These are phyloP conservation scores for Drosophila nr. medialis DNA, from an alignment of 2,888 invertebrate genomes.

Conservation along the genomic window DNA sequence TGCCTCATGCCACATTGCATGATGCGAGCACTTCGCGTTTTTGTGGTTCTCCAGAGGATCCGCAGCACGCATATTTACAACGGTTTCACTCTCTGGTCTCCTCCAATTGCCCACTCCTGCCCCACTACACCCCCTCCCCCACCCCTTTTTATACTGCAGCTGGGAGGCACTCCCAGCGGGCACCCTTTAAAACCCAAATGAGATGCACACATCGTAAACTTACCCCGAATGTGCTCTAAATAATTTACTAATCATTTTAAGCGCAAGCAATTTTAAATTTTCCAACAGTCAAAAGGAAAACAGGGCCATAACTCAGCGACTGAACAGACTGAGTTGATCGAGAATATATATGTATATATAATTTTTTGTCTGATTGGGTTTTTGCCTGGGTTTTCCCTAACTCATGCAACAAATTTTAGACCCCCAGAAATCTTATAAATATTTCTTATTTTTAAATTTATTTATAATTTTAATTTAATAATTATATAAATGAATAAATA, in stretches of 20 bases:
- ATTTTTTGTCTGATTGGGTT: no score
- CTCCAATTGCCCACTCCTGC: slow-evolving; percentile 3
- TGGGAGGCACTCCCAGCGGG: slow-evolving; percentile 57
- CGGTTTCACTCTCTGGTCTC: neutral
- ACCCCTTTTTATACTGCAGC: slow-evolving; percentile 18
- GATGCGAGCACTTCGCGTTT: slow-evolving; percentile 59
- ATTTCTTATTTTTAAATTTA: no score
- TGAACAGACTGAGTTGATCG: neutral
- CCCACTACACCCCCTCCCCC: neutral
- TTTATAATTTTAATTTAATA: no score
- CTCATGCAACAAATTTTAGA: no score
- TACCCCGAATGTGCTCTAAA: slow-evolving; percentile 54
- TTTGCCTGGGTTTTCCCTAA: no score
- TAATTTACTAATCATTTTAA: slow-evolving; percentile 57
- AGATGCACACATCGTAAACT: slow-evolving; percentile 76
- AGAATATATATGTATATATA: neutral
- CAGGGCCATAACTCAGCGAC: neutral
- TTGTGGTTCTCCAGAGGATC: slow-evolving; percentile 79
- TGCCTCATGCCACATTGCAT: slow-evolving; percentile 40
- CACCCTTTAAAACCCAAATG: slow-evolving; percentile 63
- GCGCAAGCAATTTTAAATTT: slow-evolving; percentile 36
- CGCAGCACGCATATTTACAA: slow-evolving; percentile 45
- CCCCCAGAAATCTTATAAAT: no score
- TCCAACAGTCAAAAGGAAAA: neutral
- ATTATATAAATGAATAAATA: no score